Percentiles rank a stretch among this genome's conserved stretches.
phyloP scores from a whole-genome alignment of 2,888 invertebrate species.

The Acrobasis consociella region DNA sequence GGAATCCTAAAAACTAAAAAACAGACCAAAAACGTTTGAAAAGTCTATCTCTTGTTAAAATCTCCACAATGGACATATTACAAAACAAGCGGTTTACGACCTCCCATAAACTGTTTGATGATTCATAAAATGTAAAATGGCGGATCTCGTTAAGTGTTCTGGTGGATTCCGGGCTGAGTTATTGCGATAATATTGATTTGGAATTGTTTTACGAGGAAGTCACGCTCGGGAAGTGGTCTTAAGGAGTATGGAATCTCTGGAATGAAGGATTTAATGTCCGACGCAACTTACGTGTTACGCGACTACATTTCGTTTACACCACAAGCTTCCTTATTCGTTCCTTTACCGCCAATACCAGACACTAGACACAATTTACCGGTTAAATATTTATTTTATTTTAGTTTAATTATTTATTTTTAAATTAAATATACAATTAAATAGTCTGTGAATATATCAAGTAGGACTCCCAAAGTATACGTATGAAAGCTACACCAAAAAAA shows the following conservation, averaged over 20 bases:
- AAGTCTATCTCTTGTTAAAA: not conserved
- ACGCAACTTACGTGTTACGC: no score
- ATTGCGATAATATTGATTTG: constrained; percentile 22
- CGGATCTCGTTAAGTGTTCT: constrained; percentile 13
- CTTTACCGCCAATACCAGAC: no score
- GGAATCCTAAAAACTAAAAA: no score
- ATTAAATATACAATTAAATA: no score
- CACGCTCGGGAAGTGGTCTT: not conserved
- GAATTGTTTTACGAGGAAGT: constrained; percentile 15
- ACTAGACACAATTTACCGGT: no score
- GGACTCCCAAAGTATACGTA: no score
- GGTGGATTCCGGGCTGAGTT: constrained; percentile 6
- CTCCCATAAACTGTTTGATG: constrained; percentile 13
- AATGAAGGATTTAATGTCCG: not conserved
- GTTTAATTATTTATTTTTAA: no score
- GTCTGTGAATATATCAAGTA: no score
- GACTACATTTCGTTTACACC: no score
- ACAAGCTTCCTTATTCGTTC: no score
- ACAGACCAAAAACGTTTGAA: not conserved
- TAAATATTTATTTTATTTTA: no score
- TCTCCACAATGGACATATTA: constrained; percentile 4
- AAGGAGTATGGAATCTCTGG: not conserved
- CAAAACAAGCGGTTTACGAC: constrained; percentile 16
- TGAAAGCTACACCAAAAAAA: no score
- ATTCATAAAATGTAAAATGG: constrained; percentile 17